Evolutionary conservation across 2,888 invertebrate species (phyloP).

Genomic region (Lasioglossum pauxillum): DNA sequence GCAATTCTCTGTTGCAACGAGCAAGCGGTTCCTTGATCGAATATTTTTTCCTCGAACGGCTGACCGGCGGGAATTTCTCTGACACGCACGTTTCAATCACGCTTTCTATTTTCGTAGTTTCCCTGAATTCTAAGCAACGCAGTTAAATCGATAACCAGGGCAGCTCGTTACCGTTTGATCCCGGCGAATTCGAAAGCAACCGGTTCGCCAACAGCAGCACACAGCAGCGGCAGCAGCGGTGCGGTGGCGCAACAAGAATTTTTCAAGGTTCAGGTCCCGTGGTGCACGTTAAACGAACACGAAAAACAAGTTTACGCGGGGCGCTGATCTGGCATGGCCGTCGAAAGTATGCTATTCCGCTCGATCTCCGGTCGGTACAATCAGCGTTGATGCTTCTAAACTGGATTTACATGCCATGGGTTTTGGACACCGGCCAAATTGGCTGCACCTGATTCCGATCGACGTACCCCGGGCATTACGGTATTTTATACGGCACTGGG

Average conservation of each 20-base stretch:
- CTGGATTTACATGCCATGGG: conserved; percentile 77
- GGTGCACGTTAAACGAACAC: conserved; percentile 38
- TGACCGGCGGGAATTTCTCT: not conserved
- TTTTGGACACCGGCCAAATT: conserved; percentile 79
- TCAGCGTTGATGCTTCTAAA: conserved; percentile 68
- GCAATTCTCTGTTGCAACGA: not conserved
- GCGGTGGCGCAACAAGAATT: conserved; percentile 41
- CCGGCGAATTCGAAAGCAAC: conserved; percentile 19
- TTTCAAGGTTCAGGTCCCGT: conserved; percentile 54
- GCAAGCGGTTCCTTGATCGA: not conserved
- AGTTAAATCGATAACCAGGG: conserved; percentile 32
- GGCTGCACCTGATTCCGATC: conserved; percentile 81
- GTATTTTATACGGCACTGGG: conserved; percentile 75
- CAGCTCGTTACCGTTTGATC: conserved; percentile 10
- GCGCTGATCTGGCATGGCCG: conserved; percentile 52
- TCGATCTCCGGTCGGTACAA: conserved; percentile 65
- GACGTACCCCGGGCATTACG: conserved; percentile 73
- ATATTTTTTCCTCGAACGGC: not conserved
- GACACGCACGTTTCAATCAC: conserved; percentile 15
- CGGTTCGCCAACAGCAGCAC: not conserved
- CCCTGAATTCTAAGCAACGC: conserved; percentile 8
- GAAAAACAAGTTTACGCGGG: conserved; percentile 49
- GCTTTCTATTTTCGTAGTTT: not conserved
- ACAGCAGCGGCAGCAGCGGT: not conserved
- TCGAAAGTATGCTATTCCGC: conserved; percentile 62